Conservation (phyloP, 1,140 invertebrate genomes). For the Papilio machaon region DNA sequence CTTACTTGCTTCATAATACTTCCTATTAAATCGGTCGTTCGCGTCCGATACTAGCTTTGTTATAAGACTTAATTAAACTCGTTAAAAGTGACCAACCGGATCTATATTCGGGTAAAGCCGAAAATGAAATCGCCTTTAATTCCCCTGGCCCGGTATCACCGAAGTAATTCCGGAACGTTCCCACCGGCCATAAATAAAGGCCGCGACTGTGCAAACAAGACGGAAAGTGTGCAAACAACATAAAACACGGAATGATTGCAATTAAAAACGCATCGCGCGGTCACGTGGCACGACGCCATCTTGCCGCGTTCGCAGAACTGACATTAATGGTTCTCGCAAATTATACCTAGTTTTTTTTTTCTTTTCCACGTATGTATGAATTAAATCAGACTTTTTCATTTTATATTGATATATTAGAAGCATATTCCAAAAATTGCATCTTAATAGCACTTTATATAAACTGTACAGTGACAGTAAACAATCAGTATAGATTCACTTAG, state of each 20-base stretch:
- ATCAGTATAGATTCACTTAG: too few species aligned
- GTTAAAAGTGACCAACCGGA: conserved; percentile 38
- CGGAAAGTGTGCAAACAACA: conserved; percentile 76
- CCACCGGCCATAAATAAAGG: conserved; percentile 78
- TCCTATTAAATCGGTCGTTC: background rate
- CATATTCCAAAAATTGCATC: background rate
- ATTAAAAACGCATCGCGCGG: conserved; percentile 79
- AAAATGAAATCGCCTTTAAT: conserved; percentile 45
- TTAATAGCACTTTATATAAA: too few species aligned
- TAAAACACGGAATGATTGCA: conserved; percentile 81
- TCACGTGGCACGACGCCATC: conserved; percentile 73
- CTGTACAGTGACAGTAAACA: too few species aligned
- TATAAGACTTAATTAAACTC: conserved; percentile 38
- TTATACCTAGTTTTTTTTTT: conserved; percentile 32
- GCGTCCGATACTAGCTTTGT: conserved; percentile 17
- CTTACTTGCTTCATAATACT: background rate
- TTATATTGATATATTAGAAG: background rate
- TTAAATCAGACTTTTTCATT: background rate
- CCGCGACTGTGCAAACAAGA: conserved; percentile 65
- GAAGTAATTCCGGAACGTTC: conserved; percentile 67
- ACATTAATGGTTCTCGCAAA: conserved; percentile 36
- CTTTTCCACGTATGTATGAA: conserved; percentile 26
- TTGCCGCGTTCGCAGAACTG: conserved; percentile 49
- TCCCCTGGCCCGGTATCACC: conserved; percentile 36
- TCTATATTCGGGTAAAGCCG: conserved; percentile 41